Evolutionary conservation across 2,113 vertebrate species (phyloP).

Genomic region (Corythornis cristatus): DNA sequence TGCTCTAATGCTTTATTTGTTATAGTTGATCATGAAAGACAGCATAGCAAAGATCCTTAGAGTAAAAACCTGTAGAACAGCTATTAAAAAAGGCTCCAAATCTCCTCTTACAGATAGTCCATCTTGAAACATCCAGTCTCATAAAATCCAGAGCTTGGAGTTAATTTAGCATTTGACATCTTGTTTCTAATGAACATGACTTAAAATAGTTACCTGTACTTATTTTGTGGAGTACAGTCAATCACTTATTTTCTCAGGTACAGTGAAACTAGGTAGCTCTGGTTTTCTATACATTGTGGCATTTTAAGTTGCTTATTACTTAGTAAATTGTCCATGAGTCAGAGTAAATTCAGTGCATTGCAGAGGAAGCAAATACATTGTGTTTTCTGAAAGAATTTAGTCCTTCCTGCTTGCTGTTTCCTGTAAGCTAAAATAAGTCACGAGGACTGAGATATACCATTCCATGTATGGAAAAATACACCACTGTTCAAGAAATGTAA

Average conservation of each 20-base stretch:
- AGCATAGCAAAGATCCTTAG: neutral
- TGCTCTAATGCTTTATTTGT: neutral
- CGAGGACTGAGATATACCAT: neutral
- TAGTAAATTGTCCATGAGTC: neutral
- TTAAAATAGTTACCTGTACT: neutral
- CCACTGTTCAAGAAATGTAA: neutral
- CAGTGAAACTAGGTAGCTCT: neutral
- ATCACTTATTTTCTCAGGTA: too few relatives aligned
- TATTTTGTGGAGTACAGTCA: neutral
- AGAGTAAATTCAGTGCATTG: neutral
- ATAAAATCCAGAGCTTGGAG: neutral
- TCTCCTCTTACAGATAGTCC: neutral
- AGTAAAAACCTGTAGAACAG: neutral
- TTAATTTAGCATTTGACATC: neutral
- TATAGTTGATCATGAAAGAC: neutral
- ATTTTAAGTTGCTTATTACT: neutral
- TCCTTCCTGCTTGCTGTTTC: constrained; percentile 47
- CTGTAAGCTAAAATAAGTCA: constrained; percentile 19
- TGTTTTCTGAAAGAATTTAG: constrained; percentile 39
- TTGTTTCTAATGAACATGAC: neutral
- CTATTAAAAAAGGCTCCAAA: neutral
- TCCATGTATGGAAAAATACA: neutral
- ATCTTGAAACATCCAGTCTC: neutral
- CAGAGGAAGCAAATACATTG: constrained; percentile 28
- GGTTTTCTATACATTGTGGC: neutral